phyloP scores from a whole-genome alignment of 2,113 vertebrate species.

The Toxostoma redivivum region DNA sequence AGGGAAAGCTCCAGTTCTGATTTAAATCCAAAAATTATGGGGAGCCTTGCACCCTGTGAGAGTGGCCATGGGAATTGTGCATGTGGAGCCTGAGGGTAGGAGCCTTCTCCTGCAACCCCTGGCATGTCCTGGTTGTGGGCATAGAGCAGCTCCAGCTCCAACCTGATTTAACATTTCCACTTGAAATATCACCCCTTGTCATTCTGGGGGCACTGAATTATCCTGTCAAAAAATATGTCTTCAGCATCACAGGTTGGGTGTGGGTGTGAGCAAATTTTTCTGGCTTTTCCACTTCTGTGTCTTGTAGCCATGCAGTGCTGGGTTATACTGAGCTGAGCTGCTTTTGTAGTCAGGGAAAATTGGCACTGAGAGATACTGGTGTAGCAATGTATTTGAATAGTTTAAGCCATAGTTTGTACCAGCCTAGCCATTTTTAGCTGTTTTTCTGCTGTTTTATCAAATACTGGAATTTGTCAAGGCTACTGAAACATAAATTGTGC shows the following conservation, averaged over 20 bases:
- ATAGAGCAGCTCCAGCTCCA: neutral
- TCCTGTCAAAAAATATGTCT: neutral
- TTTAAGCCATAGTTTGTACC: too few relatives aligned
- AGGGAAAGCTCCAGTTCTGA: neutral
- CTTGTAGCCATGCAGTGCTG: neutral
- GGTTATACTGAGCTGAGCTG: neutral
- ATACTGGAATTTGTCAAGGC: too few relatives aligned
- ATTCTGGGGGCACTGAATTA: neutral
- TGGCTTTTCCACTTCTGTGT: neutral
- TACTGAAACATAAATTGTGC: too few relatives aligned
- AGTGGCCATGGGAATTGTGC: accelerated
- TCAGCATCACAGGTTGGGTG: neutral
- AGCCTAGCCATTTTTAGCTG: too few relatives aligned
- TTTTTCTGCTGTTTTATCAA: too few relatives aligned
- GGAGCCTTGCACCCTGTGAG: neutral
- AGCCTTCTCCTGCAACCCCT: accelerated
- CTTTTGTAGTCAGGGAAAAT: neutral
- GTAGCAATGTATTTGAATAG: too few relatives aligned
- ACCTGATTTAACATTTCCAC: neutral
- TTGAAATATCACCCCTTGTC: neutral
- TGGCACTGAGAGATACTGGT: neutral
- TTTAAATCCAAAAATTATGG: neutral
- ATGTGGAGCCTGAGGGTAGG: accelerated
- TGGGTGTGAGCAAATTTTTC: neutral
- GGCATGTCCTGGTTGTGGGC: neutral